Evolutionary conservation across 2,797 vertebrate genomes (phyloP), one percentile per base, ranked within the genome.

Genomic region (Acanthopagrus latus): DNA sequence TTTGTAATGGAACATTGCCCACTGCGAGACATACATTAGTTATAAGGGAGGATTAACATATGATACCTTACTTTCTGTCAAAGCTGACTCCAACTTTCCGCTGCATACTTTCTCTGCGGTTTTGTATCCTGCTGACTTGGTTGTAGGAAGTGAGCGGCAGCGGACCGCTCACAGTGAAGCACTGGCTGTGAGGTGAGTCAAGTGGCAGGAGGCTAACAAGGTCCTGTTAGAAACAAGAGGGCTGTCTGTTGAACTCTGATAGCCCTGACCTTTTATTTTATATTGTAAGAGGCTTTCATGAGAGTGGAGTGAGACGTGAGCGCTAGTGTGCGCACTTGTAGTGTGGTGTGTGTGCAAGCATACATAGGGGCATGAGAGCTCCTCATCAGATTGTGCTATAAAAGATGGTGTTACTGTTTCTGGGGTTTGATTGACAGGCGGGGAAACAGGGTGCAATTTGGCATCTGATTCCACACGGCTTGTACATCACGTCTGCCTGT

Each of bases 131-230:
- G 65, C 71, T 67, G 75, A 56, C 77, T 66, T 38, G 18, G 64
- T 59, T 50, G 70, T 62, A 43, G 69, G 67, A 74, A 72, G 47
- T 69, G 73, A 84, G 55, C 13, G 3, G 55, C 54, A 56, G 74
- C 69, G 69, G 68, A 60, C 69, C 51, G 16, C 74, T 83, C 50
- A 23, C 41, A 14, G 55, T 29, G 79, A 81, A 71, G 58, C 56
- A 18, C 74, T 66, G 69, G 46, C 78, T 85, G 79, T 71, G 80
- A 90, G 83, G 80, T 69, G 41, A 85, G 76, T 84, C 82, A 50
- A 66, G 78, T 76, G 78, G 70, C 79, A 79, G 59, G 76, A 83
- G 81, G 84, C 80, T 89, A 90, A 88, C 78, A 78, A 78, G 76
- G 60, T 79, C 78, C 86, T 77, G 70, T 87, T 84, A 71, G 75